Evolutionary conservation across 2,888 invertebrate genomes (phyloP).

Genomic region (Pammene aurita): DNA sequence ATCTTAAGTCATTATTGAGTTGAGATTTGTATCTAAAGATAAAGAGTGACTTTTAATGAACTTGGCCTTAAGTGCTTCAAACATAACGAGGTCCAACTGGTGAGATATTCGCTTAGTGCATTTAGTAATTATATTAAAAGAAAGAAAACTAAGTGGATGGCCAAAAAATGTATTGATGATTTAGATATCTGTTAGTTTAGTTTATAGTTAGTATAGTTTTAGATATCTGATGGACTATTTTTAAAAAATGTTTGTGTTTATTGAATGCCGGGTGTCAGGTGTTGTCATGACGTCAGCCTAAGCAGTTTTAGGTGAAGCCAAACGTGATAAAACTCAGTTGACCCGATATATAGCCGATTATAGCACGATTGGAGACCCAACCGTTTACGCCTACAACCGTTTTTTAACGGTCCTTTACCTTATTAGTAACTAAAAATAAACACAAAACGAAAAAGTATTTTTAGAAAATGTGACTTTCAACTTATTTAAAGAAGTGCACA

Average conservation of each 20-base stretch:
- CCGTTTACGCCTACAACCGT: conserved; percentile 17
- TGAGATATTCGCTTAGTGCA: no score
- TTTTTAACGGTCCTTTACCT: conserved; percentile 2
- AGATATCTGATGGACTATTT: no score
- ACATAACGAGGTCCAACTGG: no score
- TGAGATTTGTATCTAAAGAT: not conserved
- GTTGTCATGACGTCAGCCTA: conserved; percentile 20
- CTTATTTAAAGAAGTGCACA: not conserved
- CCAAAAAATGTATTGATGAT: no score
- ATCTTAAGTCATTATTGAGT: conserved; percentile 2
- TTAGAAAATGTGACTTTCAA: no score
- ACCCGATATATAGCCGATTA: conserved; percentile 66
- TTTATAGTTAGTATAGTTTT: no score
- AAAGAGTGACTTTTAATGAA: not conserved
- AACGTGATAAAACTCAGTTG: conserved; percentile 60
- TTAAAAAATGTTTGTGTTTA: not conserved
- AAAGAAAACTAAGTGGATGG: no score
- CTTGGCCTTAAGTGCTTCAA: no score
- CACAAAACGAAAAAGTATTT: not conserved
- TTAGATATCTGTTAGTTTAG: no score
- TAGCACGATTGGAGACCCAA: conserved; percentile 61
- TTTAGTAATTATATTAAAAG: no score
- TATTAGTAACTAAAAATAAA: not conserved
- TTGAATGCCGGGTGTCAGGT: conserved; percentile 11
- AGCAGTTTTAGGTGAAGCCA: conserved; percentile 57